Conservation (phyloP, 2,113 vertebrate species). For the Microtus oregoni region DNA sequence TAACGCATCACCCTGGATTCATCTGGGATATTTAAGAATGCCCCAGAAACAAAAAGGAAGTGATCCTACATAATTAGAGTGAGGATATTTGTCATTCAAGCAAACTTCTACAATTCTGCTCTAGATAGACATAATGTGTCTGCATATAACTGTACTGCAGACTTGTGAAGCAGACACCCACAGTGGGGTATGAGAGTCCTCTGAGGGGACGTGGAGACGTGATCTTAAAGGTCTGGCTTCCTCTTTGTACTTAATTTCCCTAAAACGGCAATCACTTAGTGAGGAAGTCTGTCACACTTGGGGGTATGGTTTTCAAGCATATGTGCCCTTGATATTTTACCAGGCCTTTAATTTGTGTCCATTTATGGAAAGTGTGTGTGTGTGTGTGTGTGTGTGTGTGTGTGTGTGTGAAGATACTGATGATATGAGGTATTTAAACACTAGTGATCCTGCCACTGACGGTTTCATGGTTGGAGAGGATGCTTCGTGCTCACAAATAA, state of each 20-base stretch:
- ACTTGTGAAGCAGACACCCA: constrained; percentile 31
- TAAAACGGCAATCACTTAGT: constrained; percentile 45
- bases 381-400: neutral
- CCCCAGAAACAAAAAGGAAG: constrained; percentile 51
- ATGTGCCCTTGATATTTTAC: constrained; percentile 12
- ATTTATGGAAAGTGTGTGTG: neutral
- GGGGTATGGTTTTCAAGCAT: neutral
- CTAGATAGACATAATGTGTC: constrained; percentile 43
- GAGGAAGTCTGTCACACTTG: neutral
- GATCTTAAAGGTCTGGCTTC: neutral
- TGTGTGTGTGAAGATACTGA: neutral
- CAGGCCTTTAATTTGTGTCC: neutral
- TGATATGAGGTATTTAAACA: neutral
- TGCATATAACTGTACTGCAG: constrained; percentile 46
- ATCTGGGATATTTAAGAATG: constrained; percentile 20
- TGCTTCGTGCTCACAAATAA: constrained; percentile 6
- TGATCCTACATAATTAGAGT: constrained; percentile 45
- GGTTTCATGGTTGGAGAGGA: neutral
- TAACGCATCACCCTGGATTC: constrained; percentile 58
- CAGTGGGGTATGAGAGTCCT: constrained; percentile 59
- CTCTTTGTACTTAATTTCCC: constrained; percentile 27
- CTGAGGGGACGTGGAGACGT: neutral
- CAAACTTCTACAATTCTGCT: constrained; percentile 24
- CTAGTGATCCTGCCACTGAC: neutral
- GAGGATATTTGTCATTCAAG: constrained; percentile 52